phyloP scores from a whole-genome alignment of 2,113 vertebrate genomes.

The Heloderma charlesbogerti region DNA sequence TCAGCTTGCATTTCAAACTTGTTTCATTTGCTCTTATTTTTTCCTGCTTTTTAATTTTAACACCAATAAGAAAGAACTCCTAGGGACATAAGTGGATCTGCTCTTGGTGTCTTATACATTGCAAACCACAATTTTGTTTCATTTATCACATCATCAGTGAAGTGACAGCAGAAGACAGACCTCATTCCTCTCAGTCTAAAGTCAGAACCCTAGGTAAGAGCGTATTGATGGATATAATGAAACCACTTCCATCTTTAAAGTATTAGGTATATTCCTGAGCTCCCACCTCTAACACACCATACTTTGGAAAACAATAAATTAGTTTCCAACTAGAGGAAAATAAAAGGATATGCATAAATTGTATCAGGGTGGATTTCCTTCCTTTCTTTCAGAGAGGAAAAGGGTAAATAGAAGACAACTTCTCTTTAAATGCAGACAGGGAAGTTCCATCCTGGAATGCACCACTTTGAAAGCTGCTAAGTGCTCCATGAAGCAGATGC shows the following conservation, averaged over 20 bases:
- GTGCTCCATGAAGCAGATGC: background rate
- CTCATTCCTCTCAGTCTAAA: background rate
- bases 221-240: background rate
- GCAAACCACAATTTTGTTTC: background rate
- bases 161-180: fast-evolving
- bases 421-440: background rate
- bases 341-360: background rate
- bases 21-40: background rate
- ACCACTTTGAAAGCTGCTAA: background rate
- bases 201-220: background rate
- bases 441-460: background rate
- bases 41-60: background rate
- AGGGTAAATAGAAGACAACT: background rate
- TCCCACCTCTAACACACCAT: no score
- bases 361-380: background rate
- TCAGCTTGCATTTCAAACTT: background rate
- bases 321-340: background rate
- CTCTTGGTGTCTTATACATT: background rate
- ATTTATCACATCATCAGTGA: background rate
- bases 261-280: background rate
- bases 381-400: background rate
- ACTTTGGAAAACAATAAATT: background rate
- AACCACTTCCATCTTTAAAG: background rate
- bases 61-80: background rate
- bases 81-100: background rate